Conservation (phyloP, 2,113 vertebrate species). For the Cisticola juncidis region DNA sequence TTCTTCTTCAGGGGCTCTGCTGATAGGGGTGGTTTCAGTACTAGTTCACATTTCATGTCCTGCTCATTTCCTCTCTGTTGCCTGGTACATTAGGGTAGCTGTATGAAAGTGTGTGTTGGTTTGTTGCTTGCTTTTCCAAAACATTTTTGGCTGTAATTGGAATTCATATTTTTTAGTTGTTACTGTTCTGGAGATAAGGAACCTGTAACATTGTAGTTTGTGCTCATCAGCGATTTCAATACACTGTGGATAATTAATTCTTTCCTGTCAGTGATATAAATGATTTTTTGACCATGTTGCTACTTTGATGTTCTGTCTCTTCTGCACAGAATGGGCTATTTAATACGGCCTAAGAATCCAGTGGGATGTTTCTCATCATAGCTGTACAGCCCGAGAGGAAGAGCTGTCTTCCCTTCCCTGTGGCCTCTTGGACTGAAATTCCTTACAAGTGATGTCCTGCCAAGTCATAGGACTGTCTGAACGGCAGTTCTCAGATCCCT, state of each 20-base stretch:
- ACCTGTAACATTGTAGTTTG: background rate
- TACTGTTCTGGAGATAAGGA: background rate
- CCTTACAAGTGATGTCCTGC: slow-evolving; percentile 35
- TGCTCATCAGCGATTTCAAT: background rate
- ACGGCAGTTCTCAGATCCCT: background rate
- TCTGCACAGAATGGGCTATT: background rate
- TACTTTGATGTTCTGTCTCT: background rate
- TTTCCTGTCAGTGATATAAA: background rate
- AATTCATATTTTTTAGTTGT: background rate
- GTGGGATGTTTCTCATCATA: background rate
- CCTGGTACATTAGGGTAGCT: background rate
- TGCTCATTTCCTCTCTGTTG: background rate
- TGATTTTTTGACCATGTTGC: background rate
- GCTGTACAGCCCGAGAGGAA: background rate
- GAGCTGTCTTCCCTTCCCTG: slow-evolving; percentile 13
- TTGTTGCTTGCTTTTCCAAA: background rate
- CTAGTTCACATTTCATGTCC: background rate
- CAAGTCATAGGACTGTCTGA: slow-evolving; percentile 54
- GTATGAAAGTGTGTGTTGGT: background rate
- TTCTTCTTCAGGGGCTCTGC: background rate
- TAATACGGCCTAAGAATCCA: background rate
- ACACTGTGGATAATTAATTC: background rate
- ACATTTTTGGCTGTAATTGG: background rate
- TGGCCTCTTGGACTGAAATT: slow-evolving; percentile 36
- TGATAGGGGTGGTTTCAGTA: background rate